Evolutionary conservation across 2,113 vertebrate genomes (phyloP).

Genomic region (Zosterops lateralis): DNA sequence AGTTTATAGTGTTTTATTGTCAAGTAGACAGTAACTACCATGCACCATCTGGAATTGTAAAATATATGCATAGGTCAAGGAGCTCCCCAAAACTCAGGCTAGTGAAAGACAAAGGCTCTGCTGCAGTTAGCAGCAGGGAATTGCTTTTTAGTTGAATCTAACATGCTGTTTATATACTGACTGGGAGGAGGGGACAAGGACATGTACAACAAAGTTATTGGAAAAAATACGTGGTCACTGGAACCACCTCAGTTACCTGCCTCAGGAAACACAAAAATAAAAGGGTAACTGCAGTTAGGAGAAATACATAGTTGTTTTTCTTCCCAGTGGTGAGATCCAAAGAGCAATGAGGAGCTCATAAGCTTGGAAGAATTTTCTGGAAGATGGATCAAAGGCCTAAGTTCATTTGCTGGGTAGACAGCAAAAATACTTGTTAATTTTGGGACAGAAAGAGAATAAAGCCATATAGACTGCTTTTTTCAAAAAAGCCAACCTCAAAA

Average conservation of each 20-base stretch:
- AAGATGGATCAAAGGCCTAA: background rate
- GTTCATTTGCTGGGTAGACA: background rate
- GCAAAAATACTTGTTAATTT: background rate
- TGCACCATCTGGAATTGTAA: background rate
- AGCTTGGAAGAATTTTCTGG: background rate
- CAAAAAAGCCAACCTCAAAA: background rate
- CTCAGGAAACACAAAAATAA: background rate
- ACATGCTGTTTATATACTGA: background rate
- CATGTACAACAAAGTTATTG: background rate
- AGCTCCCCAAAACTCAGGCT: slow-evolving; percentile 25
- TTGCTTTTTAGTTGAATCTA: slow-evolving; percentile 7
- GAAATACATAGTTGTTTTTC: background rate
- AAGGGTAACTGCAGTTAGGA: background rate
- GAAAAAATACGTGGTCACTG: background rate
- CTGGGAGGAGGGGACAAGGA: background rate
- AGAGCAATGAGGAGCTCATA: background rate
- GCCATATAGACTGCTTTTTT: background rate
- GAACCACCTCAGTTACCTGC: background rate
- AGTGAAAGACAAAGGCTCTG: background rate
- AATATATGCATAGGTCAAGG: background rate
- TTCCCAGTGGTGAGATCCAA: background rate
- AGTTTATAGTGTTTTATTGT: background rate
- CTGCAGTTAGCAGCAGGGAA: slow-evolving; percentile 33
- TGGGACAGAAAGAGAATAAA: background rate
- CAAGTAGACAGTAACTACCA: background rate